Base-by-base conservation (phyloP, 1,140 invertebrate genomes). In the Theocolax elegans region DNA sequence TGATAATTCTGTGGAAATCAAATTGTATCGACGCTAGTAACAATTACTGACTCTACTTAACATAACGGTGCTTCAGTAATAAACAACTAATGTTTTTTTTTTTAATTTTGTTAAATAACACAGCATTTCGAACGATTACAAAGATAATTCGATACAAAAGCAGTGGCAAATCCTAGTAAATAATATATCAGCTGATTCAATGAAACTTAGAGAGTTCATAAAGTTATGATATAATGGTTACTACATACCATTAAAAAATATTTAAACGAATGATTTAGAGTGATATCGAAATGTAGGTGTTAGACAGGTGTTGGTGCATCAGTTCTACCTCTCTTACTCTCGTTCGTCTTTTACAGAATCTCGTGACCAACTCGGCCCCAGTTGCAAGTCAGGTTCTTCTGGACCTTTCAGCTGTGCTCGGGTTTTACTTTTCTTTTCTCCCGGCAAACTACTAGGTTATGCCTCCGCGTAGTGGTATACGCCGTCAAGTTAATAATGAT, bases 321-420 rank as follows among this genome's bases (percentile, higher is more conserved):
- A 17, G 40, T 46, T 46, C 29, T 29, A 6, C n/a, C 17, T 25
- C 13, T 40, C 31, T 38, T 48, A 10, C 31, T 25, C 35, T 17
- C 21, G 3, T 17, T 31, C 10, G 8, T 15, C 38, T 17, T 42
- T 8, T 42, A 1, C 19, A 35, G n/a, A 49, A 63, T 77, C 49
- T 76, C 75, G 76, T 79, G 77, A 79, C 75, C 56, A 72, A 71
- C 72, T 71, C 77, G 69, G 63, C 67, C 75, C n/a, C 71, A 68
- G 70, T 77, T 73, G 27, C 31, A 35, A 40, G 48, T 65, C 62
- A 42, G 62, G 62, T 54, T 65, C 48, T 54, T 35, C 59, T 63
- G 44, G 59, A 63, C 49, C 17, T 31, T 2, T 8, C 38, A 60
- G 29, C 17, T 31, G 25, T n/a, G 25, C 49, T 29, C 19, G 10